phyloP scores from a whole-genome alignment of 2,797 vertebrate species.

The Propithecus deckenii region DNA sequence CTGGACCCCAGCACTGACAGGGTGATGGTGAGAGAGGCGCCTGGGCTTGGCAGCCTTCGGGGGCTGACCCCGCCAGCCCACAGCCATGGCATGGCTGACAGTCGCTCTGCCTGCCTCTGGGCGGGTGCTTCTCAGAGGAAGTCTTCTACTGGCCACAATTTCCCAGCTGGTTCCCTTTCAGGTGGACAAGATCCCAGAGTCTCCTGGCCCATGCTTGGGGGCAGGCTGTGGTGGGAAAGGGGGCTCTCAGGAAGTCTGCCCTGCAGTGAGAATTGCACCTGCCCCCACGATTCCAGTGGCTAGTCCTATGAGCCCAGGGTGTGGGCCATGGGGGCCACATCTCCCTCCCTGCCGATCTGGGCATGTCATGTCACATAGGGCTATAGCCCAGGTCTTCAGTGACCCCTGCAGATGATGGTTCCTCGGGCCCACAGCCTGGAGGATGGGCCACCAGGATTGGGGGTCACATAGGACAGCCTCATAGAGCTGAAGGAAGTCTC shows the following conservation, averaged over 20 bases:
- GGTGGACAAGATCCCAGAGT: background rate
- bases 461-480: background rate
- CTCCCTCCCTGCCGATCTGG: background rate
- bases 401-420: background rate
- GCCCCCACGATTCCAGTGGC: background rate
- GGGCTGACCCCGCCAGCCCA: background rate
- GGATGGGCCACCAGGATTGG: background rate
- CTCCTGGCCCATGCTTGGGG: background rate
- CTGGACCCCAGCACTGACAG: background rate
- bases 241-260: background rate
- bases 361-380: background rate
- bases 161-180: background rate
- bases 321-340: background rate
- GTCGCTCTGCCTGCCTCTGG: background rate
- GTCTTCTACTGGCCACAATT: background rate
- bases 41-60: no score
- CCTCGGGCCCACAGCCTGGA: background rate
- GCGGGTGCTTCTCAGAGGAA: background rate
- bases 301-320: background rate
- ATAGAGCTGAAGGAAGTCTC: background rate
- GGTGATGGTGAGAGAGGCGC: background rate
- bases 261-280: background rate
- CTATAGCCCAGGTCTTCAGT: background rate
- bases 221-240: background rate
- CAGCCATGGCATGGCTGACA: background rate